Evolutionary conservation across 53 echinoderm and acorn worm species (phyloP), one percentile per base, ranked within the genome.

Genomic region (Crossaster papposus): DNA sequence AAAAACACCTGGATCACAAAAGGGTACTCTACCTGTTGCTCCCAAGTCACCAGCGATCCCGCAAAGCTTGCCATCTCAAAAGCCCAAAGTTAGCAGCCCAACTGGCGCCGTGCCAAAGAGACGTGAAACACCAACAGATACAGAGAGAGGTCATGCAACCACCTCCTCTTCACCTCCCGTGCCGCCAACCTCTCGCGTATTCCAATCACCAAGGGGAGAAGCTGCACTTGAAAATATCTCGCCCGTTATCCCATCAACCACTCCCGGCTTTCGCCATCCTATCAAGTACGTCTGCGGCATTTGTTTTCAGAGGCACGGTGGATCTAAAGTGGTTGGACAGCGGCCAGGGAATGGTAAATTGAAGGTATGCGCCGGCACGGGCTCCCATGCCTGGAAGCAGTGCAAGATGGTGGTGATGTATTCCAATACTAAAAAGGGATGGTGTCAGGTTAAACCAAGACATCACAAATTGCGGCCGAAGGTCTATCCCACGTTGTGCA

Each of bases 371-470:
- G 55, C 77, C 9, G 85, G 88, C 13, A 2, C 86, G 15, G 65
- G 12, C 11, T 80, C 88, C n/a, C 94, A 95, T 68, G 53, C 35
- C 22, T 97, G 97, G 97, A 80, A 89, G 22, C 82, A 95, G 91
- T 89, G 51, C 36, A 79, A 79, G 23, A 65, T 90, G 44, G 91
- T 83, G 52, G 78, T 86, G 64, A 65, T 80, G 23, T 89, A 81
- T 6, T 62, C 88, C 37, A 44, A 51, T 13, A 14, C 36, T 30
- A 74, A 74, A 4, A 80, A 77, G 70, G 81, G 79, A 22, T 95
- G 94, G 97, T 82, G 92, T 35, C 36, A 81, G 54, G 94, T 97
- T 23, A 81, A 78, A 24, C 35, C 90, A 1, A 91, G 95, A 14
- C 95, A 94, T 83, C 80, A 50, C 11, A 89, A 75, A 52, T 78